Evolutionary conservation across 2,888 invertebrate genomes (phyloP), one percentile per base, ranked within the genome.

Genomic region (Agrochola macilenta): DNA sequence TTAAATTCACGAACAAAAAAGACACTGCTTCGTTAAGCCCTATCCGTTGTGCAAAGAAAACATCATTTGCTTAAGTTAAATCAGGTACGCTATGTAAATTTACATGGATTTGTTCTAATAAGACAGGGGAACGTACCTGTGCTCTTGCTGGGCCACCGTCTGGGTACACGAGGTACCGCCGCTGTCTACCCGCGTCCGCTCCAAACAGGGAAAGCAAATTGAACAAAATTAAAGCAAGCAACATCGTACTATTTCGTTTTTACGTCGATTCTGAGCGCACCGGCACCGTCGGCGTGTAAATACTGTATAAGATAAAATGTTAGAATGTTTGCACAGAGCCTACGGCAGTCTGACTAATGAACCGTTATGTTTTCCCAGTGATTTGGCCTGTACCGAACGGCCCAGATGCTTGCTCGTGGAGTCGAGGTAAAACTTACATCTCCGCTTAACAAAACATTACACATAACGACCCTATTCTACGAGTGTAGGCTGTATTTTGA

Each of bases 91-190:
- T 92, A 93, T 92, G 93, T 93, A 94, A 94, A 95, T 95, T 94
- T 93, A 87, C 91, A 92, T 90, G 83, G 82, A 90, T 90, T 89
- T 89, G 89, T 89, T 89, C 85, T 78, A 86, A 83, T 83, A 88
- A 85, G 81, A 85, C 86, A 87, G 84, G 79, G 83, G 89, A 88
- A 91, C 69, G 89, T 96, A 97, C 97, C 96, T 97, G 97, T 65
- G 97, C 95, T 94, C 97, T 95, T 71, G 97, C 97, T 2, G 97
- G 97, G 9, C 97, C 96, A 64, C 97, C 97, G 84, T 97, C 96
- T 14, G 97, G 97, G 90, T 97, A 97, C n/a, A 97, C 95, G 71
- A 97, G 94, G 88, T 97, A 97, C 78, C 97, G 93, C 87, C 94
- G 97, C 79, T 97, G 95, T 81, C 97, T 94, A 73, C 90, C 86